Conservation (phyloP, 2,797 vertebrate genomes). For the Nasua narica region DNA sequence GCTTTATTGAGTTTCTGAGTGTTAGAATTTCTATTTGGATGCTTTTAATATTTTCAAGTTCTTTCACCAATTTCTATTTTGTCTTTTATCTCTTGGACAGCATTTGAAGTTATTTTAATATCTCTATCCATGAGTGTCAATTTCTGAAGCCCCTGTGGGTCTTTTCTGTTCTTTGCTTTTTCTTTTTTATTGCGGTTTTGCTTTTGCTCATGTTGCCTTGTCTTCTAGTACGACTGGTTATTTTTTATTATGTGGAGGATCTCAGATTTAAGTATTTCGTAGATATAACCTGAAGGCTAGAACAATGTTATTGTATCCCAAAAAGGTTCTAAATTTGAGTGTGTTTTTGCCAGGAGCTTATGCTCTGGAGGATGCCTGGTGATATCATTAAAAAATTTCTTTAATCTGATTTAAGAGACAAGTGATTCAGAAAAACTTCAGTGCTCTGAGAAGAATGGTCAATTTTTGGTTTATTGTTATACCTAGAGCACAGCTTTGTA, state of each 20-base stretch:
- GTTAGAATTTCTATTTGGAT: not conserved
- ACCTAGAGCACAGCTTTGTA: not conserved
- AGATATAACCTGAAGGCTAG: not conserved
- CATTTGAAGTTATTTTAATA: not conserved
- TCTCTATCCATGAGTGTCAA: not conserved
- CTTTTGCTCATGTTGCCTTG: not conserved
- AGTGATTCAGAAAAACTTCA: not conserved
- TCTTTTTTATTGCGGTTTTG: not conserved
- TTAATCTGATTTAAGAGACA: not conserved
- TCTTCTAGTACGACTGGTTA: not conserved
- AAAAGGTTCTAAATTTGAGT: not conserved
- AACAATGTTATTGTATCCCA: not conserved
- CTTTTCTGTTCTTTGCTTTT: not conserved
- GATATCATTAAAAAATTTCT: not conserved
- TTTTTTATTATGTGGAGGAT: not conserved
- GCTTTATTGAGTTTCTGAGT: not conserved
- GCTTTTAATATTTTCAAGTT: not conserved
- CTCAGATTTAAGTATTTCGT: not conserved
- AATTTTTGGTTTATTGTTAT: not conserved
- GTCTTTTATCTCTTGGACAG: not conserved
- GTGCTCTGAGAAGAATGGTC: not conserved
- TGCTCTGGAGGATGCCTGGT: not conserved
- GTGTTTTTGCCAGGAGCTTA: not conserved
- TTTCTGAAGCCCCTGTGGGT: not conserved
- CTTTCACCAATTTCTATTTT: not conserved